phyloP scores from a whole-genome alignment of 2,113 vertebrate genomes.

The Lynx canadensis region DNA sequence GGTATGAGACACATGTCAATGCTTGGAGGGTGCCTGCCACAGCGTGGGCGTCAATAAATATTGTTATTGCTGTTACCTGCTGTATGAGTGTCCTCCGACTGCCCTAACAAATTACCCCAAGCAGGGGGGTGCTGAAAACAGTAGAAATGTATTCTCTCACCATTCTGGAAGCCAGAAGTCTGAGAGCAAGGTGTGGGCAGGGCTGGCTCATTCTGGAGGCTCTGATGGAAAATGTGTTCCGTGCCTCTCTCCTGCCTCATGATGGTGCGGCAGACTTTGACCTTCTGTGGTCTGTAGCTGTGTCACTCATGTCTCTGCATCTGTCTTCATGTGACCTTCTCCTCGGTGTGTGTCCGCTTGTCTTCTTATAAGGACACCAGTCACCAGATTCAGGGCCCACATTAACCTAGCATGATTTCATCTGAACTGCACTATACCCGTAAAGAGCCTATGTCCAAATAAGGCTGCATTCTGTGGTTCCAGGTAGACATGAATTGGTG shows the following conservation, averaged over 20 bases:
- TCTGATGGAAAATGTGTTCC: not conserved
- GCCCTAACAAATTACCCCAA: not conserved
- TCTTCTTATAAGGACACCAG: not conserved
- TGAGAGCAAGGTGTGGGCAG: not conserved
- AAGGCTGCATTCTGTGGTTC: not conserved
- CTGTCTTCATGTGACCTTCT: not conserved
- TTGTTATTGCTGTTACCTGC: not conserved
- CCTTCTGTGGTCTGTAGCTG: not conserved
- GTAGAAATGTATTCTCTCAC: not conserved
- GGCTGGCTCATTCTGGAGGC: not conserved
- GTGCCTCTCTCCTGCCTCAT: not conserved
- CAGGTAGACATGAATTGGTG: not conserved
- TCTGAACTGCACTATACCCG: not conserved
- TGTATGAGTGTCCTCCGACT: not conserved
- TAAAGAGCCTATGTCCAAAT: not conserved
- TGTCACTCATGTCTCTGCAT: not conserved
- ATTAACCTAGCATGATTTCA: not conserved
- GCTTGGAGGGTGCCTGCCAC: too few relatives aligned
- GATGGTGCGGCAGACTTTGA: rapidly evolving
- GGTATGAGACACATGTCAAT: not conserved
- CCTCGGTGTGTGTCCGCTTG: not conserved
- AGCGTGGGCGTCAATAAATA: rapidly evolving
- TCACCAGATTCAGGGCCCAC: not conserved
- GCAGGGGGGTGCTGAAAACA: not conserved
- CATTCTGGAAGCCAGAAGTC: not conserved